These are phyloP conservation scores for Lepidurus packardi DNA, from an alignment of 1,140 invertebrate species.

Conservation along the genomic window DNA sequence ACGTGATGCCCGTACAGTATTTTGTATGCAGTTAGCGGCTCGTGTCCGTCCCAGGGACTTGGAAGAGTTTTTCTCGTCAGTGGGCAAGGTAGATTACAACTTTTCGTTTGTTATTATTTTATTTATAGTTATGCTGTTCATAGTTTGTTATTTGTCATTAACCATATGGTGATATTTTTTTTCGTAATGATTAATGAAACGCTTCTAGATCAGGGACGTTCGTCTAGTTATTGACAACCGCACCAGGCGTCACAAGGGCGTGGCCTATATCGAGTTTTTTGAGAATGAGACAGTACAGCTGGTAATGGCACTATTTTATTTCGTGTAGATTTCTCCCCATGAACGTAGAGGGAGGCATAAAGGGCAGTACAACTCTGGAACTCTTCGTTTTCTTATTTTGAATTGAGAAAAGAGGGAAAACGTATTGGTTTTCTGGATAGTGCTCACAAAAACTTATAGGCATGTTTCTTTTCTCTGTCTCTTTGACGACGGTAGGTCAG, in stretches of 20 bases:
- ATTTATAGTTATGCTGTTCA: not conserved
- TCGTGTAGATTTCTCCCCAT: not conserved
- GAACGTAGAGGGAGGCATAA: not conserved
- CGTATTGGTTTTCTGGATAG: not conserved
- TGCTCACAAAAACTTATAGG: slow-evolving; percentile 16
- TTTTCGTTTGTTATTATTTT: not conserved
- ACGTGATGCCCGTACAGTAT: slow-evolving; percentile 93
- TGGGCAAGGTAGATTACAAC: slow-evolving; percentile 70
- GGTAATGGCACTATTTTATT: slow-evolving; percentile 48
- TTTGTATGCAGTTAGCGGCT: slow-evolving; percentile 95
- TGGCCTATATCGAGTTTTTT: slow-evolving; percentile 98
- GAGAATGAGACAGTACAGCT: slow-evolving; percentile 95
- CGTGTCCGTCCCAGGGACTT: slow-evolving; percentile 89
- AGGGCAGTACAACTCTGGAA: not conserved
- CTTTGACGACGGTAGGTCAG: slow-evolving; percentile 51
- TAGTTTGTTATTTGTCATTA: not conserved
- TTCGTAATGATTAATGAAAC: slow-evolving; percentile 6
- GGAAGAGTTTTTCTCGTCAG: slow-evolving; percentile 98
- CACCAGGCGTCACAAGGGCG: slow-evolving; percentile 96
- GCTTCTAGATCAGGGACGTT: slow-evolving; percentile 9
- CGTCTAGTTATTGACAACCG: slow-evolving; percentile 5
- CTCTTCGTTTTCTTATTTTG: not conserved
- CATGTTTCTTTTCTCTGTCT: slow-evolving; percentile 33
- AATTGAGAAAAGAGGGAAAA: not conserved
- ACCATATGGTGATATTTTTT: too few species aligned